Base-by-base conservation (phyloP, 2,113 vertebrate species). In the Brachirus orientalis region DNA sequence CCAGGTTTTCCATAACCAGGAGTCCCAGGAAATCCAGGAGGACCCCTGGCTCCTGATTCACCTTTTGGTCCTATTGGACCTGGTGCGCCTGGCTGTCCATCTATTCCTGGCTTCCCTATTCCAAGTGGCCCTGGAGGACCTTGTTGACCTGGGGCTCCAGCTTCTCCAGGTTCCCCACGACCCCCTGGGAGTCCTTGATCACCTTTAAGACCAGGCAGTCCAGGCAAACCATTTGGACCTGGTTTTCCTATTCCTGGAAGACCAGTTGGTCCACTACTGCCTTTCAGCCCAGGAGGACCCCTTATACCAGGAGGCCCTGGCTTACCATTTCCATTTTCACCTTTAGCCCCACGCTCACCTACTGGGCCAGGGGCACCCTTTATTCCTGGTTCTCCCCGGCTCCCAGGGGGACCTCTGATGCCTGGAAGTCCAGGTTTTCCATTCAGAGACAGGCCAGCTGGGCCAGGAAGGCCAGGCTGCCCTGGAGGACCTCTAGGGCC, bases 1-100 rank as follows among this genome's bases (percentile, higher is more conserved):
- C 98, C 98, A 1, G 96, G 97, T 87, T 98, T 96, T 69, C 97
- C 98, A 54, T 96, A 98, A 19, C 96, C 96, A 37, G 95, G 92
- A 0, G 93, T 81, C 3, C 98, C 98, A 1, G 95, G 95, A 68
- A 96, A 64, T 10, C 98, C 98, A 7, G 96, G 95, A 41, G 83
- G 75, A 3, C 98, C 98, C 0, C 94, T 92, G 6, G 70, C 54
- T 3, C 98, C 98, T 1, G 91, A 87, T 45, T 98, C 97, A 43
- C 98, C 98, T 86, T 98, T 99, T 0, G 91, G 91, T 7, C 98
- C 98, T 33, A 52, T 1, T 36, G 84, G 87, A 50, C 98, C 98
- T 71, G 93, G 94, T 57, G 79, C 79, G 55, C 98, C 98, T 0
- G 96, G 95, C 19, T 94, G 20, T 36, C 98, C 98, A 10, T 95